These are phyloP conservation scores for Erynnis tages DNA, from an alignment of 2,888 invertebrate genomes.

Conservation along the genomic window DNA sequence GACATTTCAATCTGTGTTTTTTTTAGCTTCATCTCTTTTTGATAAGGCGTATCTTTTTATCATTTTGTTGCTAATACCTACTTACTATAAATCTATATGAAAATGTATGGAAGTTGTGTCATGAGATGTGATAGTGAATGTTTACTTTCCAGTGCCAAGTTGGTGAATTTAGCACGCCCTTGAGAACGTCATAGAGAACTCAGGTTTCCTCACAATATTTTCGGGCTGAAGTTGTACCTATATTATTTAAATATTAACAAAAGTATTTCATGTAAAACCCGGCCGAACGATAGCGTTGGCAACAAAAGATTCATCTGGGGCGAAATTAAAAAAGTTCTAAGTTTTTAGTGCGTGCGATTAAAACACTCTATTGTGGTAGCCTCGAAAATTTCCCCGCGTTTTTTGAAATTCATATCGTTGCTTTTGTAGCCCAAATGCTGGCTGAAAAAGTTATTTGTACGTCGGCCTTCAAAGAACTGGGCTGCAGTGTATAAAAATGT, in stretches of 20 bases:
- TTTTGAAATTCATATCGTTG: slow-evolving; percentile 6
- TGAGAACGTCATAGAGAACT: too few relatives aligned
- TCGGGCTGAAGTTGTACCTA: not conserved
- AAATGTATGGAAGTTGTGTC: too few relatives aligned
- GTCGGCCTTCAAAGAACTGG: slow-evolving; percentile 3
- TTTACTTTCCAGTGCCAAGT: too few relatives aligned
- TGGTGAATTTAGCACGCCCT: too few relatives aligned
- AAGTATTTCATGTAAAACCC: slow-evolving; percentile 1
- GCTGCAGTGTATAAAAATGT: not conserved
- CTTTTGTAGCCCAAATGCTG: slow-evolving; percentile 11
- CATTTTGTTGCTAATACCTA: too few relatives aligned
- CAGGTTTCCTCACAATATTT: too few relatives aligned
- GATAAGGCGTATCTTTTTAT: too few relatives aligned
- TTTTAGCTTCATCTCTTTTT: too few relatives aligned
- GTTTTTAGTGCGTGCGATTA: slow-evolving; percentile 23
- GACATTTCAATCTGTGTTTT: too few relatives aligned
- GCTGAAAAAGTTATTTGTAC: slow-evolving; percentile 7
- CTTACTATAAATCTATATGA: too few relatives aligned
- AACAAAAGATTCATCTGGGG: slow-evolving; percentile 14
- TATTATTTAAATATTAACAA: not conserved
- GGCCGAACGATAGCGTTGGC: not conserved
- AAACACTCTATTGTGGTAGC: slow-evolving; percentile 11
- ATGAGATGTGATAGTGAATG: too few relatives aligned
- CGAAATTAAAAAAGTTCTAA: slow-evolving; percentile 8
- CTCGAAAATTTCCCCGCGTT: slow-evolving; percentile 13